Evolutionary conservation across 2,888 invertebrate species (phyloP).

Genomic region (Cryptophagus acutangulus): DNA sequence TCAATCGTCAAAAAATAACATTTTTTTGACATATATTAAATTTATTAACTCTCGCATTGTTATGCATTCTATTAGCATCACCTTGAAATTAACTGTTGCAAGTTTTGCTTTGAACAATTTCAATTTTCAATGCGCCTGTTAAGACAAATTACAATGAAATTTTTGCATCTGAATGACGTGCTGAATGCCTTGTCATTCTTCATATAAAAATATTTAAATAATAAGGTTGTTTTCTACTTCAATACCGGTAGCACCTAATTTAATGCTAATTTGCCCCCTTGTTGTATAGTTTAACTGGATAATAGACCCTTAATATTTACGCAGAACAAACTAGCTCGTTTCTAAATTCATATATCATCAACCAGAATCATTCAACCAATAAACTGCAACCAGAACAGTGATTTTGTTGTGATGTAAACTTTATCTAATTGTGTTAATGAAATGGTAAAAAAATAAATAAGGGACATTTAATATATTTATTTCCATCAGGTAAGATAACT

Average conservation of each 20-base stretch:
- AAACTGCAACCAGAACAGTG: slow-evolving; percentile 9
- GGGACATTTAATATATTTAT: no score
- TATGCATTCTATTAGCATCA: no score
- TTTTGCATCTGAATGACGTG: no score
- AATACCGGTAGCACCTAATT: slow-evolving; percentile 35
- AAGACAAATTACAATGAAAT: no score
- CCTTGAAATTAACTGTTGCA: no score
- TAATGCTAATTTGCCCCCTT: slow-evolving; percentile 29
- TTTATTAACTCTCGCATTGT: no score
- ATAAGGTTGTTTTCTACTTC: slow-evolving; percentile 16
- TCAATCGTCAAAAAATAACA: slow-evolving; percentile 12
- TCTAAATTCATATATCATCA: slow-evolving; percentile 4
- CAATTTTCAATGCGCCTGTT: no score
- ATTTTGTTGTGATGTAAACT: slow-evolving; percentile 9
- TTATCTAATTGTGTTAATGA: not conserved
- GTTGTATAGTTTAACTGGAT: slow-evolving; percentile 30
- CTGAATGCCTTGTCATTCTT: slow-evolving; percentile 17
- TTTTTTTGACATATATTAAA: slow-evolving; percentile 16
- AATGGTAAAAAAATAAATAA: no score
- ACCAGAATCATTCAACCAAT: slow-evolving; percentile 13
- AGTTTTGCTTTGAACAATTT: no score
- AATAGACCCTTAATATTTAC: slow-evolving; percentile 22
- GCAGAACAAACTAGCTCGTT: slow-evolving; percentile 12
- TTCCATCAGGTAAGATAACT: no score
- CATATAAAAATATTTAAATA: slow-evolving; percentile 21